Evolutionary conservation across 2,113 vertebrate genomes (phyloP).

Genomic region (Eublepharis macularius): DNA sequence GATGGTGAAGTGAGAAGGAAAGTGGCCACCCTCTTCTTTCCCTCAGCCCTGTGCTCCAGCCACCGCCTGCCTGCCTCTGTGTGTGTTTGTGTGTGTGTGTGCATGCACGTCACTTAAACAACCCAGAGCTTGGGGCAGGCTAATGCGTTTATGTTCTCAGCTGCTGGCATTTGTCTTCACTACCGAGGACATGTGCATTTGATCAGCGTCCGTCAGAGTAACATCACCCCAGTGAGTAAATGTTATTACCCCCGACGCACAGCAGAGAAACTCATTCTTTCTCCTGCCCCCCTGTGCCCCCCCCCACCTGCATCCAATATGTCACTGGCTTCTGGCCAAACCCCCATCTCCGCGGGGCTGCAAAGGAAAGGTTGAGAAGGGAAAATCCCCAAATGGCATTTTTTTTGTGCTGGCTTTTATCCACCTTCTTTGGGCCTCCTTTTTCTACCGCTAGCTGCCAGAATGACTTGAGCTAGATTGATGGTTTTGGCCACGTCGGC

Average conservation of each 20-base stretch:
- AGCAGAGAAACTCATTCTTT: neutral
- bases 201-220: conserved; percentile 1
- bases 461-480: neutral
- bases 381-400: neutral
- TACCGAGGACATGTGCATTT: neutral
- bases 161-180: conserved; percentile 33
- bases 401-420: neutral
- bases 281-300: neutral
- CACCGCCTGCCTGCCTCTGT: neutral
- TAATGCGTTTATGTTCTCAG: neutral
- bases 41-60: neutral
- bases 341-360: neutral
- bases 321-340: neutral
- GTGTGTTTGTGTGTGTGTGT: neutral
- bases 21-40: too few species aligned
- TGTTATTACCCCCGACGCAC: conserved; percentile 10
- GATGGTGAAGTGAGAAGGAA: neutral
- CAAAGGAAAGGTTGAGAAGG: neutral
- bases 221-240: conserved; percentile 13
- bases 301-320: neutral
- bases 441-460: neutral
- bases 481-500: neutral
- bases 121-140: too few species aligned
- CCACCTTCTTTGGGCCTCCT: neutral
- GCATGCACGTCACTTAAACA: neutral